A percentile compares a stretch with the other conserved stretches of the same genome.
phyloP scores from a whole-genome alignment of 2,797 vertebrate genomes.

The Setipinna tenuifilis region DNA sequence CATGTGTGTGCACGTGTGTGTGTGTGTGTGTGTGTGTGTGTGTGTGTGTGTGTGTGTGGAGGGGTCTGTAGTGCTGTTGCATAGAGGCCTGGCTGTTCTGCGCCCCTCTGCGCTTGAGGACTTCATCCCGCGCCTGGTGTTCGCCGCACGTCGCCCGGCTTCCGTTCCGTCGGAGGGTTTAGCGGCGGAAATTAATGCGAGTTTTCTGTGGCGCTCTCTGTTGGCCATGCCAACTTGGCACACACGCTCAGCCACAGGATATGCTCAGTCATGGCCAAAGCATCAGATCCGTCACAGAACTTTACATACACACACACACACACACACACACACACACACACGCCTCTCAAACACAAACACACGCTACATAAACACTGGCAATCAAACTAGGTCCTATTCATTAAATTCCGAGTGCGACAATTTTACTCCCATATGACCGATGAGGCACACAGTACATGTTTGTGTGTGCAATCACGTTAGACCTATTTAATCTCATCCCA shows the following conservation, averaged over 20 bases:
- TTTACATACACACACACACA: background rate
- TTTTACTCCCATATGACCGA: background rate
- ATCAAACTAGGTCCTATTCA: background rate
- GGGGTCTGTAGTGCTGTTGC: background rate
- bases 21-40: no score
- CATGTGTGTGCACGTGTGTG: background rate
- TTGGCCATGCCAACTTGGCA: background rate
- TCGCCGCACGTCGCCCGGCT: background rate
- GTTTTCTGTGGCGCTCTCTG: background rate
- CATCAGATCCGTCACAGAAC: background rate
- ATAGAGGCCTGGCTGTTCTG: background rate
- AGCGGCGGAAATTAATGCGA: background rate
- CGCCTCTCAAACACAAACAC: slow-evolving; percentile 8
- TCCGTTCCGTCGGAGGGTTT: background rate
- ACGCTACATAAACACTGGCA: background rate
- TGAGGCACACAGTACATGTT: background rate
- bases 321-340: background rate
- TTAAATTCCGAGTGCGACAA: background rate
- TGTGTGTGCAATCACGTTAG: background rate
- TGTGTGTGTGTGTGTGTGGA: background rate
- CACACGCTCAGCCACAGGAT: background rate
- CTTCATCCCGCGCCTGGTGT: background rate
- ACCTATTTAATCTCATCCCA: background rate
- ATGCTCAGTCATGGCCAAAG: background rate
- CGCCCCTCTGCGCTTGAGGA: background rate